These are phyloP conservation scores for Philereme transversata DNA, from an alignment of 2,888 invertebrate species.

Conservation along the genomic window DNA sequence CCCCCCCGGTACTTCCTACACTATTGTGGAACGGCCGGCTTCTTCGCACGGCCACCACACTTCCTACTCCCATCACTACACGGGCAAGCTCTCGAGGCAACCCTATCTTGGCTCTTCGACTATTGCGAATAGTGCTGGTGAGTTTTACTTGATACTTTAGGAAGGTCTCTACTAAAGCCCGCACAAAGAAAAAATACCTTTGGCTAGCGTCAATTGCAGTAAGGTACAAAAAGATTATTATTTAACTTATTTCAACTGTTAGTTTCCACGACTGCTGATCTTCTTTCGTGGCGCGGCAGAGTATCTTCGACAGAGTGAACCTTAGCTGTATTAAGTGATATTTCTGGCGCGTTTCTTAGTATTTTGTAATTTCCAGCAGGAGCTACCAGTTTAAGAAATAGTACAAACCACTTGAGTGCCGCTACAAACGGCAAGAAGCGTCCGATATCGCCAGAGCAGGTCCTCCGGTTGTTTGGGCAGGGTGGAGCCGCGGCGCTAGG, in stretches of 20 bases:
- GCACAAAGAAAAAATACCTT: too few relatives aligned
- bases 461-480: conserved; percentile 86
- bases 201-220: too few relatives aligned
- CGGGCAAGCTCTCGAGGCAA: conserved; percentile 78
- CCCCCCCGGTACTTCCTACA: conserved; percentile 94
- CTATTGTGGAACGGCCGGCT: conserved; percentile 92
- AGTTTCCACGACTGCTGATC: too few relatives aligned
- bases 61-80: conserved; percentile 83
- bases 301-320: too few relatives aligned
- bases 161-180: not conserved
- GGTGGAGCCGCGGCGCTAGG: conserved; percentile 78
- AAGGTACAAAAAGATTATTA: too few relatives aligned
- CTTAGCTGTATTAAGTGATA: too few relatives aligned
- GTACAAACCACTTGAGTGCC: conserved; percentile 82
- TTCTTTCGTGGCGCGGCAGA: too few relatives aligned
- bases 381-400: conserved; percentile 72
- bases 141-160: conserved; percentile 6
- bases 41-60: conserved; percentile 88
- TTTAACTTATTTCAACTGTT: too few relatives aligned
- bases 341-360: too few relatives aligned
- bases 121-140: conserved; percentile 80
- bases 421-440: conserved; percentile 87
- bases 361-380: conserved; percentile 47
- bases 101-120: conserved; percentile 89
- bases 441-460: conserved; percentile 94